A percentile compares a stretch with the other conserved stretches of the same genome.
Evolutionary conservation across 2,797 vertebrate genomes (phyloP).

Genomic region (Hydrophis major): DNA sequence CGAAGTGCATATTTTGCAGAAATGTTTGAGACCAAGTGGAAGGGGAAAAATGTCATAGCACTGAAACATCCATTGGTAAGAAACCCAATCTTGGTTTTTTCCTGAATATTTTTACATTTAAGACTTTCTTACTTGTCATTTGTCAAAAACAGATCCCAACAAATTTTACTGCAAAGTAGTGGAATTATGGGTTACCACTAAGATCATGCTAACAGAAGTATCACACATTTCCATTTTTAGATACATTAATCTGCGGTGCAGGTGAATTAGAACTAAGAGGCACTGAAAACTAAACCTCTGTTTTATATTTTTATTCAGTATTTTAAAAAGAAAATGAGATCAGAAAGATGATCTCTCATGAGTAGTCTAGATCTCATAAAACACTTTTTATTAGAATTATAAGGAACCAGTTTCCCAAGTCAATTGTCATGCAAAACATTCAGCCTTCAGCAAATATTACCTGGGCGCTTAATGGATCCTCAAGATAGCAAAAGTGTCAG

Average conservation of each 20-base stretch:
- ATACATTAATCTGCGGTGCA: neutral
- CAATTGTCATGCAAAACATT: neutral
- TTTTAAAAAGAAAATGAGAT: neutral
- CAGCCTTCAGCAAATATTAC: neutral
- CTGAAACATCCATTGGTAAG: slow-evolving; percentile 93
- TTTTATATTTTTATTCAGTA: neutral
- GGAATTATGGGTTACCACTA: neutral
- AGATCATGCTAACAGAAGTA: neutral
- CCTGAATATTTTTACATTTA: neutral
- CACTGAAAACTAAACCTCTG: neutral
- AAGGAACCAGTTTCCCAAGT: neutral
- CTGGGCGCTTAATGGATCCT: neutral
- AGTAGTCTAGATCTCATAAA: neutral
- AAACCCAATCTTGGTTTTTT: slow-evolving; percentile 10
- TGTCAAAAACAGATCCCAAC: neutral
- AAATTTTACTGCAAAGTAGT: neutral
- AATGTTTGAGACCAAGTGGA: slow-evolving; percentile 97
- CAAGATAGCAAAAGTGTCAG: neutral
- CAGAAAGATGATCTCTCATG: neutral
- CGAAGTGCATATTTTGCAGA: slow-evolving; percentile 91
- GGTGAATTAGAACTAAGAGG: neutral
- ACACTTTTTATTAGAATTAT: neutral
- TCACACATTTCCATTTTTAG: neutral
- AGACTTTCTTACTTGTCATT: neutral
- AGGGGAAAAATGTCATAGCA: slow-evolving; percentile 84